Evolutionary conservation across 2,797 vertebrate species (phyloP).

Genomic region (Thamnophis elegans): DNA sequence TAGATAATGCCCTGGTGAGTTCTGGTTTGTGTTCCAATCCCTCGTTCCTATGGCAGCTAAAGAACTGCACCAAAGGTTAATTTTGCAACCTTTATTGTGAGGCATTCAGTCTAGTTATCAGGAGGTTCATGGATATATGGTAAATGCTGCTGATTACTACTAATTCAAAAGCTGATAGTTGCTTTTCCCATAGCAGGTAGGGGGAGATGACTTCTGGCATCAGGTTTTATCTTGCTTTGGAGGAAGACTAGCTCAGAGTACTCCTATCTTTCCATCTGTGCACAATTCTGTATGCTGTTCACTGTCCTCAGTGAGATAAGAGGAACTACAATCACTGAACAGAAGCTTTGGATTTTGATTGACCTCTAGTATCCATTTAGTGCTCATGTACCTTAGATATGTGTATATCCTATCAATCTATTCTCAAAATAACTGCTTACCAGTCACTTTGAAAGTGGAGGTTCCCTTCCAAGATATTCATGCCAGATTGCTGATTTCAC

Average conservation of each 20-base stretch:
- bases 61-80: neutral
- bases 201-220: neutral
- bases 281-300: neutral
- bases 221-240: neutral
- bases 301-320: neutral
- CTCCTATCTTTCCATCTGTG: neutral
- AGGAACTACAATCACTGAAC: neutral
- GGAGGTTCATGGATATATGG: neutral
- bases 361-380: neutral
- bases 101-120: neutral
- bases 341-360: neutral
- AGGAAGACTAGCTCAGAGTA: neutral
- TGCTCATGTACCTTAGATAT: neutral
- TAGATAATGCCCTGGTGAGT: neutral
- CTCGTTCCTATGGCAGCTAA: neutral
- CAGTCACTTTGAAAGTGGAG: neutral
- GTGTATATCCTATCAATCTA: neutral
- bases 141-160: neutral
- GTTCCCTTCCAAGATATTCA: neutral
- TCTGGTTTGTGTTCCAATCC: neutral
- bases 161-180: neutral
- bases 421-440: neutral
- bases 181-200: neutral
- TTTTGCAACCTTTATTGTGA: neutral
- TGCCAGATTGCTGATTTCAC: neutral